Percentiles rank a stretch among this genome's conserved stretches.
Conservation (phyloP, 2,888 invertebrate genomes). For the Drosophila kambysellisi region DNA sequence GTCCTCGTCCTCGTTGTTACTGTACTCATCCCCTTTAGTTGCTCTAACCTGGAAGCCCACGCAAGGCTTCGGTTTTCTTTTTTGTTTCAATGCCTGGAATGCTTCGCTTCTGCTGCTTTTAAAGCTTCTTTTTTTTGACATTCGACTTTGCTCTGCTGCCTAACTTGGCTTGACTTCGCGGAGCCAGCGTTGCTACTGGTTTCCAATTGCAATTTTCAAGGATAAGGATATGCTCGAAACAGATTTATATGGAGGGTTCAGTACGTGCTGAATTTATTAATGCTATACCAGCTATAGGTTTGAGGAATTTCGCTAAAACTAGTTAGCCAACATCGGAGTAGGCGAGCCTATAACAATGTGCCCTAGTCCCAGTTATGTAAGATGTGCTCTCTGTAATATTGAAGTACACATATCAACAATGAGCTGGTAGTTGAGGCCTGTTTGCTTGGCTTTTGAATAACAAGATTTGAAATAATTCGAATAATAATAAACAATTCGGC, state of each 20-base stretch:
- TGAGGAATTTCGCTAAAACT: constrained; percentile 11
- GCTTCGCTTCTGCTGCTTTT: constrained; percentile 24
- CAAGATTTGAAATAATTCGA: constrained; percentile 38
- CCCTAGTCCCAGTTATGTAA: constrained; percentile 62
- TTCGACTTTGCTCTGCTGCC: constrained; percentile 15
- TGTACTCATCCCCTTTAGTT: constrained; percentile 15
- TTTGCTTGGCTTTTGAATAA: constrained; percentile 57
- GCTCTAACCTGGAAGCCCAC: constrained; percentile 61
- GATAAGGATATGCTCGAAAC: constrained; percentile 74
- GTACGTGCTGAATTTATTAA: constrained; percentile 79
- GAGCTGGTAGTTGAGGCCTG: constrained; percentile 32
- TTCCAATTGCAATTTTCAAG: constrained; percentile 82
- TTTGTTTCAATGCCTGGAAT: constrained; percentile 67
- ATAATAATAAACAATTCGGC: constrained; percentile 31
- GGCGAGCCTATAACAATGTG: constrained; percentile 42
- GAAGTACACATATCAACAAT: constrained; percentile 66
- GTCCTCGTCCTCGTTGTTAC: constrained; percentile 30
- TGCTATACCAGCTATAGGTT: constrained; percentile 37
- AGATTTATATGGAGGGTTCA: constrained; percentile 73
- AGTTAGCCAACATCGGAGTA: constrained; percentile 13
- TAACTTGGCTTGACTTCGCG: constrained; percentile 20
- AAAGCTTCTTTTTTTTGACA: constrained; percentile 22
- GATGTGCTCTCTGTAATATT: constrained; percentile 52
- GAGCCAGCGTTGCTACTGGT: constrained; percentile 43
- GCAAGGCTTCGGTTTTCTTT: constrained; percentile 53